A percentile compares a stretch with the other conserved stretches of the same genome.
phyloP scores from a whole-genome alignment of 2,113 vertebrate species.

The Bolborhynchus lineola region DNA sequence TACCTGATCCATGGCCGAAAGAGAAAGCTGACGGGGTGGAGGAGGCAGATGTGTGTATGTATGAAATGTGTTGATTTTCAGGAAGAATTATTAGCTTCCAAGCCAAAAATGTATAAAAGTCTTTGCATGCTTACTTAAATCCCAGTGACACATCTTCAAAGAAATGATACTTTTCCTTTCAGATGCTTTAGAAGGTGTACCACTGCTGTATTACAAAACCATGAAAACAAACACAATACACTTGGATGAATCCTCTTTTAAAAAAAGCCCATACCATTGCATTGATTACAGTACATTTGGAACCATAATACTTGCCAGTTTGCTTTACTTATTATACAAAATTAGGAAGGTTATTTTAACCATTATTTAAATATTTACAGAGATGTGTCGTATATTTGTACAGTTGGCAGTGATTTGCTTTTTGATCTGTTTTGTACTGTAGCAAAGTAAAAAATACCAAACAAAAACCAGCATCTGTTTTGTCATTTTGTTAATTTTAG shows the following conservation, averaged over 20 bases:
- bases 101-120: not conserved
- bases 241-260: not conserved
- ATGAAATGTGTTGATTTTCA: not conserved
- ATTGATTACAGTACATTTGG: not conserved
- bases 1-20: not conserved
- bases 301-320: not conserved
- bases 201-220: not conserved
- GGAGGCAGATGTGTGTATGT: not conserved
- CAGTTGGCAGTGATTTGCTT: not conserved
- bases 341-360: not conserved
- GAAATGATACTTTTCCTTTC: not conserved
- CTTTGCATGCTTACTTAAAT: not conserved
- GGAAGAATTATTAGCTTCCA: not conserved
- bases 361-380: constrained; percentile 5
- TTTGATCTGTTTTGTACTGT: not conserved
- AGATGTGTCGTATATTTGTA: not conserved
- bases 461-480: not conserved
- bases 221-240: not conserved
- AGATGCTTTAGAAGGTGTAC: not conserved
- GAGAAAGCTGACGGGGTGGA: not conserved
- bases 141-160: not conserved
- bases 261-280: not conserved
- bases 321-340: not conserved
- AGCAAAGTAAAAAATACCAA: not conserved
- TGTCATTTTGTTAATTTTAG: not conserved